Percentiles rank a stretch among this genome's conserved stretches.
Evolutionary conservation across 2,113 vertebrate species (phyloP).

Genomic region (Tylochromis polylepis): DNA sequence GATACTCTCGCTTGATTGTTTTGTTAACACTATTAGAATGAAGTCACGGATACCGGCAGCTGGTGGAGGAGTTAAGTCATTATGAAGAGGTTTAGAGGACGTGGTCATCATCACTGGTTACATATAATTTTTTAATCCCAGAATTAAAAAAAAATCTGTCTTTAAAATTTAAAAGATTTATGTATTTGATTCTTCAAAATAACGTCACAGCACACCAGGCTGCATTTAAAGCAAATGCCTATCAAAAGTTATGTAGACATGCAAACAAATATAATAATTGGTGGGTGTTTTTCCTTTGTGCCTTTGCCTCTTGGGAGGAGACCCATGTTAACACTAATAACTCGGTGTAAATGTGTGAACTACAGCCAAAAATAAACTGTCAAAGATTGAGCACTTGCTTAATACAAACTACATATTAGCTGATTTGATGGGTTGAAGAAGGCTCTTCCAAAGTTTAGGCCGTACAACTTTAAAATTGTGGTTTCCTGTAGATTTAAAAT

Average conservation of each 20-base stretch:
- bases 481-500: not conserved
- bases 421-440: not conserved
- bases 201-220: not conserved
- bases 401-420: not conserved
- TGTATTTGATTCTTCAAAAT: not conserved
- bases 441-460: not conserved
- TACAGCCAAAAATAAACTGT: not conserved
- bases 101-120: rapidly evolving
- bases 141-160: not conserved
- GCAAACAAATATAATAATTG: not conserved
- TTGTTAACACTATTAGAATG: no score
- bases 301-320: not conserved
- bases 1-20: no score
- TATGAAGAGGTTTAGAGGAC: not conserved
- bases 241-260: not conserved
- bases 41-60: no score
- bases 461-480: not conserved
- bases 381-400: not conserved
- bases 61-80: no score
- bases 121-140: not conserved
- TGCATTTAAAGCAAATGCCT: not conserved
- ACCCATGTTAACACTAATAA: not conserved
- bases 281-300: not conserved
- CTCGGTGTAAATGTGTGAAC: not conserved
- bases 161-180: no score